Percentiles rank a stretch among this genome's conserved stretches.
phyloP scores from a whole-genome alignment of 2,888 invertebrate species.

The Eupsilia transversa region DNA sequence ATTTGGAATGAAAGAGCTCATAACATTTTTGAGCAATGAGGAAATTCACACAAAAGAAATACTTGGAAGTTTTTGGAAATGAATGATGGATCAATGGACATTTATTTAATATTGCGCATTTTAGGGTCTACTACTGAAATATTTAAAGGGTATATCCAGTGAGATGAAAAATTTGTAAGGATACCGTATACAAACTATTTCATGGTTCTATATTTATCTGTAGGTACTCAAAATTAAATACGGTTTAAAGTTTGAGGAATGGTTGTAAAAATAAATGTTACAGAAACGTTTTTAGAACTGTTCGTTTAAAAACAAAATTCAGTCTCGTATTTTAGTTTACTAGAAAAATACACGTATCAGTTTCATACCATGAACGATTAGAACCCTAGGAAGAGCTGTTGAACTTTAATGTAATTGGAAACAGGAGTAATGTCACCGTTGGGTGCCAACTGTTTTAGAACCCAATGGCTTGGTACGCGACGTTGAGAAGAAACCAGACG shows the following conservation, averaged over 20 bases:
- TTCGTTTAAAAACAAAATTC: not conserved
- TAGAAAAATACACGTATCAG: not conserved
- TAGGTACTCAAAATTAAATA: not conserved
- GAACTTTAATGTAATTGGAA: not conserved
- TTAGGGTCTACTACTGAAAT: not conserved
- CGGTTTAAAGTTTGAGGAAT: no score
- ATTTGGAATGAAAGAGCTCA: constrained; percentile 13
- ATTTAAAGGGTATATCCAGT: not conserved
- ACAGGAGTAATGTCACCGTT: no score
- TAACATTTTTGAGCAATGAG: constrained; percentile 24
- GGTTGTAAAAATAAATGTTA: not conserved
- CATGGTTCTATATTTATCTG: not conserved
- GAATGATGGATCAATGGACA: constrained; percentile 6
- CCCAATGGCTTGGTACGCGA: no score
- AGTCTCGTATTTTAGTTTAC: not conserved
- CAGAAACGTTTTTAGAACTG: not conserved
- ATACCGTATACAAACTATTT: not conserved
- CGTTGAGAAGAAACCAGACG: no score
- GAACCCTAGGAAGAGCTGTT: not conserved
- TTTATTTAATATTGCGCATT: constrained; percentile 15
- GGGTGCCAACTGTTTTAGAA: no score
- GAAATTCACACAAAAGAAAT: constrained; percentile 34
- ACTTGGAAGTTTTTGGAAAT: constrained; percentile 26
- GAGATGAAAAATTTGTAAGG: not conserved
- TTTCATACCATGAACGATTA: not conserved